phyloP scores from a whole-genome alignment of 2,113 vertebrate genomes.

The Zosterops japonicus region DNA sequence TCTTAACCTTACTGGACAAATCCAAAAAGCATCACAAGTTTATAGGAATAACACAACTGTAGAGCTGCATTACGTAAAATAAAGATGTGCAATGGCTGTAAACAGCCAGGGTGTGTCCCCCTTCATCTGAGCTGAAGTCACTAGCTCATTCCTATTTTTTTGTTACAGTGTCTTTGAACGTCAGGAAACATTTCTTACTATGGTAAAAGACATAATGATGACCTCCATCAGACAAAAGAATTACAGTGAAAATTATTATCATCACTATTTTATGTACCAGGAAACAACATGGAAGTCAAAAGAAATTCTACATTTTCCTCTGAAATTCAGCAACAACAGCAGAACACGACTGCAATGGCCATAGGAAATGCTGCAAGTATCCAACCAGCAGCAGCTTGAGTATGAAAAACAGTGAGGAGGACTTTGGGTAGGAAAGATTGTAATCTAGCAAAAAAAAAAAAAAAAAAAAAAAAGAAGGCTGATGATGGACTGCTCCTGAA shows the following conservation, averaged over 20 bases:
- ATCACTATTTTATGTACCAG: not conserved
- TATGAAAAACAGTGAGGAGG: not conserved
- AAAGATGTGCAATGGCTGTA: not conserved
- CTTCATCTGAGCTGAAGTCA: not conserved
- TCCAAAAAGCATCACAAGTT: not conserved
- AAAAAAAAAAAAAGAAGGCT: not conserved
- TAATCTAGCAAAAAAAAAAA: not conserved
- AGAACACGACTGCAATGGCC: fast-evolving
- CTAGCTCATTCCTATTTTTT: not conserved
- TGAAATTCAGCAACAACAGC: not conserved
- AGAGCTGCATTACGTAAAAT: not conserved
- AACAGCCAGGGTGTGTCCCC: not conserved
- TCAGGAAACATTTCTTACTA: not conserved
- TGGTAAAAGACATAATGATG: not conserved
- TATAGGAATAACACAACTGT: not conserved
- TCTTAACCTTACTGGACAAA: not conserved
- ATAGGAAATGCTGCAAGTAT: not conserved
- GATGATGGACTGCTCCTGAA: not conserved
- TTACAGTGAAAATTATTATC: not conserved
- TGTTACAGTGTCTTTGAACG: not conserved
- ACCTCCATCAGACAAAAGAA: not conserved
- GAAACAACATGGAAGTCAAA: not conserved
- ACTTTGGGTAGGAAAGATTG: not conserved
- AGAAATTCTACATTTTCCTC: not conserved
- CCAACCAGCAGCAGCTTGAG: not conserved